Conservation (phyloP, 2,797 vertebrate genomes). For the Tolypeutes matacus region DNA sequence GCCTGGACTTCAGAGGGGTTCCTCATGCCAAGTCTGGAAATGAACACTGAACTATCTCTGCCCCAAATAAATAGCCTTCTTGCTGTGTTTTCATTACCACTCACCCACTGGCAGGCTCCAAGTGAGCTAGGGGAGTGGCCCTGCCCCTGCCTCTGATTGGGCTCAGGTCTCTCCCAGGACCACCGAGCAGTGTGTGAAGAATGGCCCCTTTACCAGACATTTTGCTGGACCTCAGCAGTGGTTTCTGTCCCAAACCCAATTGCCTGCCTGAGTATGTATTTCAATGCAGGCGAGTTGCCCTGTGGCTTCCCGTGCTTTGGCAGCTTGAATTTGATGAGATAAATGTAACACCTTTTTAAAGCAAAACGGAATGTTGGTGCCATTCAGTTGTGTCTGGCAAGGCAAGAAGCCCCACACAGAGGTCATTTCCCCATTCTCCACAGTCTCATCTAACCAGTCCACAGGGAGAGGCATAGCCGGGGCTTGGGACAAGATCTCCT, state of each 20-base stretch:
- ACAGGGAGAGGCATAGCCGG: not conserved
- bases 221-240: not conserved
- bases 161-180: not conserved
- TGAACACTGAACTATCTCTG: not conserved
- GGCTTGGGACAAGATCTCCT: too few relatives aligned
- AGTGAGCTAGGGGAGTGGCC: not conserved
- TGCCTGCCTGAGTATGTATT: not conserved
- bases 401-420: not conserved
- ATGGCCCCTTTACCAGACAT: not conserved
- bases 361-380: slow-evolving; percentile 19
- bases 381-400: slow-evolving; percentile 11
- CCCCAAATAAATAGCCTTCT: slow-evolving; percentile 70
- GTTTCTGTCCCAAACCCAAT: not conserved
- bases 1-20: slow-evolving; percentile 56
- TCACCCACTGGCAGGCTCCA: slow-evolving; percentile 20
- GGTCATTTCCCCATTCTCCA: not conserved
- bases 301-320: slow-evolving; percentile 39
- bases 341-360: slow-evolving; percentile 59
- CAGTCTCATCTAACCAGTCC: not conserved
- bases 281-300: not conserved
- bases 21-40: slow-evolving; percentile 71
- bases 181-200: not conserved
- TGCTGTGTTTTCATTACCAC: slow-evolving; percentile 44
- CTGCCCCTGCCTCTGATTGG: not conserved
- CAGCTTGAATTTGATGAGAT: slow-evolving; percentile 71